Percentiles rank a stretch among this genome's conserved stretches.
Conservation (phyloP, 2,113 vertebrate species). For the Cinclus cinclus region DNA sequence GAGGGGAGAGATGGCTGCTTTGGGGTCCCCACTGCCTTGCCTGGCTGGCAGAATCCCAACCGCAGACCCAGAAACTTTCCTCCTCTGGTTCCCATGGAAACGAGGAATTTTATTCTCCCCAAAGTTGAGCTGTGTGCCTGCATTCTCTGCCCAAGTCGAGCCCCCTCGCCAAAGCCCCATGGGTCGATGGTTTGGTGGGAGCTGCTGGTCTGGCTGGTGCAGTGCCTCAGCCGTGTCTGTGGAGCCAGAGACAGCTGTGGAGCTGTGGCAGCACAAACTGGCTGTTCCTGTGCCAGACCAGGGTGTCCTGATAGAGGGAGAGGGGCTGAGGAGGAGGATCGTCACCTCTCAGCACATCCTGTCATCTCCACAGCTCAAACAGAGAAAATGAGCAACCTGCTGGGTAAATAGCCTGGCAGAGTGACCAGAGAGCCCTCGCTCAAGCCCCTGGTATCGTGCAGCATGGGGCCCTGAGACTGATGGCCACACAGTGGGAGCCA, state of each 20-base stretch:
- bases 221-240: fast-evolving
- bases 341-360: fast-evolving
- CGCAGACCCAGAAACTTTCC: constrained; percentile 39
- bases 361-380: fast-evolving
- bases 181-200: fast-evolving
- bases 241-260: background rate
- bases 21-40: background rate
- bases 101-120: constrained; percentile 21
- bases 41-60: background rate
- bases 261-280: background rate
- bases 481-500: background rate
- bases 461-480: fast-evolving
- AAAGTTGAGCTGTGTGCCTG: background rate
- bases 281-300: fast-evolving
- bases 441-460: background rate
- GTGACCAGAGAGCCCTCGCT: background rate
- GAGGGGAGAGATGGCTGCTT: fast-evolving
- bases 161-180: background rate
- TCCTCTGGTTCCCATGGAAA: constrained; percentile 56
- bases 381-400: background rate
- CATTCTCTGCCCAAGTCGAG: background rate
- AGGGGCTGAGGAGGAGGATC: background rate
- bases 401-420: background rate
- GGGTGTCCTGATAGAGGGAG: background rate
- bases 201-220: fast-evolving